Percentiles rank a stretch among this genome's conserved stretches.
These are phyloP conservation scores for Amiota minor DNA, from an alignment of 2,888 invertebrate genomes.

Conservation along the genomic window DNA sequence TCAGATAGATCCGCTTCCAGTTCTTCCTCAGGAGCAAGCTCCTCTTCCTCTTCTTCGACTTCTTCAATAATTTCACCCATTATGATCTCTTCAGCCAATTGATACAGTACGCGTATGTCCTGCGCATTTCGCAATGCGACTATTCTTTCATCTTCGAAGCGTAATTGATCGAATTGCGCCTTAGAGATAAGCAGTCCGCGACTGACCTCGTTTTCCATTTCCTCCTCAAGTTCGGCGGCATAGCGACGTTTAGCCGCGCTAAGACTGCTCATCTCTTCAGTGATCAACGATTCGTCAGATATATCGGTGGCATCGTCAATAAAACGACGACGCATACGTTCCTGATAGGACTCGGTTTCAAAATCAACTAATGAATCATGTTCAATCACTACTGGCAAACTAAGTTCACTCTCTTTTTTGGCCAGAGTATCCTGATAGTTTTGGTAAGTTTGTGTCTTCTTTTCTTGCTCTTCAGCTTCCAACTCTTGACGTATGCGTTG, in stretches of 20 bases:
- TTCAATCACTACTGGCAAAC: neutral
- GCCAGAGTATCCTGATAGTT: neutral
- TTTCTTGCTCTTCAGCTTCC: slow-evolving; percentile 54
- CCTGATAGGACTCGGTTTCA: slow-evolving; percentile 30
- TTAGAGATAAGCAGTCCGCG: slow-evolving; percentile 75
- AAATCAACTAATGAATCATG: slow-evolving; percentile 41
- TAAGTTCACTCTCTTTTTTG: neutral
- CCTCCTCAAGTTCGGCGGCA: slow-evolving; percentile 58
- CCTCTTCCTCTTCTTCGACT: slow-evolving; percentile 45
- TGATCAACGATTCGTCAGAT: slow-evolving; percentile 54
- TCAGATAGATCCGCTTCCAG: slow-evolving; percentile 12
- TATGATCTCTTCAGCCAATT: slow-evolving; percentile 77
- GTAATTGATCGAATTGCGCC: slow-evolving; percentile 75
- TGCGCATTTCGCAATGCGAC: slow-evolving; percentile 75
- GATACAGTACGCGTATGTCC: slow-evolving; percentile 78
- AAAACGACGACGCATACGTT: slow-evolving; percentile 32
- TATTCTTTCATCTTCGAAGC: slow-evolving; percentile 76
- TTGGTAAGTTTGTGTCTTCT: slow-evolving; percentile 21
- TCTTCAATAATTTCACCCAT: slow-evolving; percentile 71
- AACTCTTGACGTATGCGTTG: slow-evolving; percentile 63
- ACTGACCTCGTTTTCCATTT: slow-evolving; percentile 65
- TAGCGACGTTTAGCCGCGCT: slow-evolving; percentile 61
- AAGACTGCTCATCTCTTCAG: slow-evolving; percentile 60
- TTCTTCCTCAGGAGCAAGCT: slow-evolving; percentile 42
- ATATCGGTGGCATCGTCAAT: slow-evolving; percentile 65